Evolutionary conservation across 2,113 vertebrate genomes (phyloP).

Genomic region (Dasyornis broadbenti): DNA sequence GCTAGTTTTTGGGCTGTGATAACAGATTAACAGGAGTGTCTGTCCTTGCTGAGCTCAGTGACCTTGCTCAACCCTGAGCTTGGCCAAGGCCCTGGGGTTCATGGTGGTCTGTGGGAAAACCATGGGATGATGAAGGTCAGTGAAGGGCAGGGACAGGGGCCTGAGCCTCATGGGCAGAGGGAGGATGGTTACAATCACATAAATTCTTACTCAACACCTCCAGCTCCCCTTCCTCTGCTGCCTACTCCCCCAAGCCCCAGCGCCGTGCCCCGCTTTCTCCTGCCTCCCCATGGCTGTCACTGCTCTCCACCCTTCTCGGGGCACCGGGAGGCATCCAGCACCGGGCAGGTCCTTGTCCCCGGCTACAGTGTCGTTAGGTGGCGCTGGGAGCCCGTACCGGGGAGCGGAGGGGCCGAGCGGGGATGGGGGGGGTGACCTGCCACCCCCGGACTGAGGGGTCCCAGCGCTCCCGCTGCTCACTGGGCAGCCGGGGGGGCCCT

Average conservation of each 20-base stretch:
- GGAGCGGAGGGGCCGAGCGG: background rate
- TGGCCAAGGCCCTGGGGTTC: background rate
- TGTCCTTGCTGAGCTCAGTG: background rate
- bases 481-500: background rate
- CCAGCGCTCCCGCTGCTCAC: background rate
- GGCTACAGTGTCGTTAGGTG: background rate
- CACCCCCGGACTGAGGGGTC: too few species aligned
- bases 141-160: background rate
- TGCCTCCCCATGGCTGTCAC: fast-evolving
- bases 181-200: background rate
- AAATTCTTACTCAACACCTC: background rate
- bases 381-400: background rate
- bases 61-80: background rate
- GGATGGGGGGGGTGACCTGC: background rate
- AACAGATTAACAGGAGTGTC: background rate
- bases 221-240: background rate
- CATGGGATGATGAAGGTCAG: background rate
- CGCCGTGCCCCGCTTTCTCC: background rate
- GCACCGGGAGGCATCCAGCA: fast-evolving
- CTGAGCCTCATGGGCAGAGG: background rate
- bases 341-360: background rate
- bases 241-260: background rate
- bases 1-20: background rate
- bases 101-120: background rate
- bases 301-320: background rate